These are phyloP conservation scores for Planiliza haematocheilus DNA, from an alignment of 2,113 vertebrate genomes.

Conservation along the genomic window DNA sequence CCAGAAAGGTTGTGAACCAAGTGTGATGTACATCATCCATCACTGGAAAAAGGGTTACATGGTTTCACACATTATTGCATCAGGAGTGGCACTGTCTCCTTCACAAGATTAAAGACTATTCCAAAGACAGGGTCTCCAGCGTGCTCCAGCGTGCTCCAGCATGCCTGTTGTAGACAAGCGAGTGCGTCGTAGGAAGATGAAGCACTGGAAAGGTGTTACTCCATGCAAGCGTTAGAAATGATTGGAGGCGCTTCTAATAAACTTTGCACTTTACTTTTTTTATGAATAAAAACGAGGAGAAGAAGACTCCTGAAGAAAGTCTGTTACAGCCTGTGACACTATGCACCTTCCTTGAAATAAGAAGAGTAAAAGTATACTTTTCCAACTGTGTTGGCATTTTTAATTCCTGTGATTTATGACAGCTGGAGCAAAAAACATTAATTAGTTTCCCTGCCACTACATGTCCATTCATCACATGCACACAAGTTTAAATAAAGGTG, in stretches of 20 bases:
- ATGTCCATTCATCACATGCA: conserved; percentile 55
- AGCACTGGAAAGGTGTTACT: background rate
- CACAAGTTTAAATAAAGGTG: conserved; percentile 44
- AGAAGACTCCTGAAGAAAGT: no score
- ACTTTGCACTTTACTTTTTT: background rate
- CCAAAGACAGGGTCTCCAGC: conserved; percentile 10
- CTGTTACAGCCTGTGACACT: background rate
- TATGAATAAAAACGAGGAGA: no score
- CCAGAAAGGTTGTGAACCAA: conserved; percentile 6
- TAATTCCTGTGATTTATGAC: conserved; percentile 66
- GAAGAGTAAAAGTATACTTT: conserved; percentile 18
- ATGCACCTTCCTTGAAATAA: no score
- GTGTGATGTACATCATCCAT: background rate
- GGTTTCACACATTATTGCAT: conserved; percentile 60
- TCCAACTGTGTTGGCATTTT: conserved; percentile 41
- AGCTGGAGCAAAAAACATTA: conserved; percentile 41
- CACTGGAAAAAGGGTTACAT: conserved; percentile 45
- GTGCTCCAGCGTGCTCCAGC: no score
- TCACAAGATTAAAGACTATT: conserved; percentile 28
- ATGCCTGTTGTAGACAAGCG: no score
- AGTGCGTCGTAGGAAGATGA: background rate
- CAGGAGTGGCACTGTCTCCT: conserved; percentile 41
- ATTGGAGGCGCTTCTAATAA: conserved; percentile 2
- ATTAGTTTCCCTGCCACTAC: conserved; percentile 41
- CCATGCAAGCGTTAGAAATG: background rate